Base-by-base conservation (phyloP, 1,140 invertebrate genomes). In the Heliothis subflexa region DNA sequence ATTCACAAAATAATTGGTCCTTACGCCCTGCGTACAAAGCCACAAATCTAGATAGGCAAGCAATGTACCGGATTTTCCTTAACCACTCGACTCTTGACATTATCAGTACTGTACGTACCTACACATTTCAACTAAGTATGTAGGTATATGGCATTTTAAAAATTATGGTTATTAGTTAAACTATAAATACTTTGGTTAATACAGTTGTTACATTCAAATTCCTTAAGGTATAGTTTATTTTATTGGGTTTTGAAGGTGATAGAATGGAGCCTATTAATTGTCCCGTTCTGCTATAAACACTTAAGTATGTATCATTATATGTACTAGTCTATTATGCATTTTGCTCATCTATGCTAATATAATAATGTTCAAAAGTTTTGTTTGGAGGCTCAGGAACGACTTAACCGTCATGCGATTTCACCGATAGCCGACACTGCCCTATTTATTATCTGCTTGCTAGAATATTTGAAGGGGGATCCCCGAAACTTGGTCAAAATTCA, bases 21-120 rank as follows among this genome's bases (percentile, higher is more conserved):
- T 55, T 16, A 40, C 33, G 33, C 33, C 16, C 9, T 16, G 18
- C 52, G 0, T 1, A 21, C 21, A 59, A 13, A 59, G 33, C 33
- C 33, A 7, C 33, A 40, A 5, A 28, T 28, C 21, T 28, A 59
- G 21, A 28, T 59, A 55, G 55, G 21, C 16, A 13, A n/a, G 10
- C 18, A 47, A 9, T 50, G 16, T 68, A 9, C 64, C 64, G 64
- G 64, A 68, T 68, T 68, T 68, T 68, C 64, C 64, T 50, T 13
- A 52, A 70, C 14, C 13, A 40, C 5, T 52, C 50, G 13, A 28
- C 66, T 49, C 21, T 14, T 70, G 66, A 70, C 66, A 49, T 70
- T 70, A 28, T 50, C 4, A 64, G 5, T 64, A 40, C n/a, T 14
- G 9, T 16, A 9, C 40, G 16, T 66, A 5, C 18, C 16, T 14